These are phyloP conservation scores for Myioborus melanocephalus DNA, from an alignment of 2,797 vertebrate species.

Conservation along the genomic window DNA sequence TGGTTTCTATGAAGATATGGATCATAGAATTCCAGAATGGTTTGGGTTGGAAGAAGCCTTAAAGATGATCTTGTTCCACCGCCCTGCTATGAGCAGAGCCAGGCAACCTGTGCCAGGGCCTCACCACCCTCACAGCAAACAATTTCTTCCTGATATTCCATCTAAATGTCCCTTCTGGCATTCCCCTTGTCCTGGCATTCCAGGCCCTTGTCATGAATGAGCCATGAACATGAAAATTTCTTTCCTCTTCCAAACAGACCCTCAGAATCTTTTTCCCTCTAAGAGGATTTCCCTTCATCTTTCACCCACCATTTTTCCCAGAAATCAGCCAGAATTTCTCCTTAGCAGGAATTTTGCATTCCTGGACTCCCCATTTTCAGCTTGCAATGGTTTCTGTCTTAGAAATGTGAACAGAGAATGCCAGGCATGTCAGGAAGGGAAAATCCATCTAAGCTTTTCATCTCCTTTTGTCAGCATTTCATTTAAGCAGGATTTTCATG, in stretches of 20 bases:
- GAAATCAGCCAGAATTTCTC: not conserved
- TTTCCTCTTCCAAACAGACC: not conserved
- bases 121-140: not conserved
- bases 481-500: not conserved
- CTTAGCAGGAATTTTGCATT: not conserved
- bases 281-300: not conserved
- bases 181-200: not conserved
- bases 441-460: not conserved
- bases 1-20: not conserved
- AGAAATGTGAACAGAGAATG: not conserved
- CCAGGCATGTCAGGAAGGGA: not conserved
- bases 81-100: not conserved
- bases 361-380: not conserved
- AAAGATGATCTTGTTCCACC: not conserved
- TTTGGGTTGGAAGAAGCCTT: not conserved
- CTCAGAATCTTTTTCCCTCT: not conserved
- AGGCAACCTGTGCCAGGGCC: not conserved
- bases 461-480: not conserved
- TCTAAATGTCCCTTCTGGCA: not conserved
- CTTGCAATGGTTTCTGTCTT: not conserved
- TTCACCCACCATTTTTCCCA: not conserved
- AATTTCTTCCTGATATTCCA: not conserved
- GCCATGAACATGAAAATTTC: not conserved
- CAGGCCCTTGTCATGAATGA: fast-evolving
- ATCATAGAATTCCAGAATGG: not conserved